Evolutionary conservation across 2,888 invertebrate species (phyloP).

Genomic region (Oligia latruncula): DNA sequence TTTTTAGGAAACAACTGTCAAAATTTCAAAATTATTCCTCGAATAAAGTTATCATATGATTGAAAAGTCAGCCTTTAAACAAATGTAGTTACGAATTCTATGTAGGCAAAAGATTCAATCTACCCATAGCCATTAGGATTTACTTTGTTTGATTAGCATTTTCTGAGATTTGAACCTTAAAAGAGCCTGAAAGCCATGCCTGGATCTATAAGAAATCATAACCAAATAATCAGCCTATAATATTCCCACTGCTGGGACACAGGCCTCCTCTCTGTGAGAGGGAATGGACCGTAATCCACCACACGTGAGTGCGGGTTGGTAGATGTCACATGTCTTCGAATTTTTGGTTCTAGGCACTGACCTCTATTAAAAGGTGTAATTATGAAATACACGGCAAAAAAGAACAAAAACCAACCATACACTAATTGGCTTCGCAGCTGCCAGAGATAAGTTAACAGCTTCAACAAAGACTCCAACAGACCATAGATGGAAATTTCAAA

Average conservation of each 20-base stretch:
- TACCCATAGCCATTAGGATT: not conserved
- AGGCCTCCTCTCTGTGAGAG: not conserved
- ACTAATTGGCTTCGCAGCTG: slow-evolving; percentile 64
- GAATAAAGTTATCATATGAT: no score
- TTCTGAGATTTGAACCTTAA: no score
- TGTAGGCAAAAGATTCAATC: no score
- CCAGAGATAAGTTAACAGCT: slow-evolving; percentile 43
- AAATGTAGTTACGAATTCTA: not conserved
- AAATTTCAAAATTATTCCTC: no score
- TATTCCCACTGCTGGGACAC: not conserved
- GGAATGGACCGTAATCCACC: not conserved
- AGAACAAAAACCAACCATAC: slow-evolving; percentile 14
- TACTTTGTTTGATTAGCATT: not conserved
- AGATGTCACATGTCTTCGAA: not conserved
- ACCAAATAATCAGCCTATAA: not conserved
- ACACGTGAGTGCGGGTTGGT: not conserved
- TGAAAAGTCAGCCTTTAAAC: not conserved
- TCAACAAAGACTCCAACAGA: slow-evolving; percentile 42
- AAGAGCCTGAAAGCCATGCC: not conserved
- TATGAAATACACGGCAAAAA: not conserved
- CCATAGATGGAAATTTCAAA: slow-evolving; percentile 64
- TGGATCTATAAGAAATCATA: not conserved
- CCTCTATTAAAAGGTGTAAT: not conserved
- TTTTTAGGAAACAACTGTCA: no score
- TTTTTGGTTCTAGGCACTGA: not conserved